Evolutionary conservation across 2,113 vertebrate species (phyloP).

Genomic region (Gobio gobio): DNA sequence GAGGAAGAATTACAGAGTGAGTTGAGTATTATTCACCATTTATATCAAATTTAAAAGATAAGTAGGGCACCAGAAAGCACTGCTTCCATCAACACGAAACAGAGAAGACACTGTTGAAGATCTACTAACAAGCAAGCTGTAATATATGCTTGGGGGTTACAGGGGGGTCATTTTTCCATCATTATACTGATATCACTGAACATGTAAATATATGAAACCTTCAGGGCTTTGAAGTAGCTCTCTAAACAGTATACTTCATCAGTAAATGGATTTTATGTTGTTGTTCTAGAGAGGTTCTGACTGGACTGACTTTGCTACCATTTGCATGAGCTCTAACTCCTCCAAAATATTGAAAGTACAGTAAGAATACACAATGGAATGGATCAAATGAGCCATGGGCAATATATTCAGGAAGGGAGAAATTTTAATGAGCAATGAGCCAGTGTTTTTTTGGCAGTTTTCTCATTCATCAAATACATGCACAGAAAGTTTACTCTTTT

Average conservation of each 20-base stretch:
- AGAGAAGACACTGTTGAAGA: not conserved
- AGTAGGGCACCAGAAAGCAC: not conserved
- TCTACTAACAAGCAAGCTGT: conserved; percentile 14
- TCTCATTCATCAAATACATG: conserved; percentile 21
- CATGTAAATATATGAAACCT: not conserved
- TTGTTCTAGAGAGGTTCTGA: not conserved
- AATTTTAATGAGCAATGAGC: conserved; percentile 41
- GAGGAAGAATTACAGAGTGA: conserved; percentile 2
- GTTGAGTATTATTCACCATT: conserved; percentile 20
- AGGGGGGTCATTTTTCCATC: conserved; percentile 21
- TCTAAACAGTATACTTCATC: not conserved
- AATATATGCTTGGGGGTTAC: not conserved
- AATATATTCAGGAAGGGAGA: conserved; percentile 5
- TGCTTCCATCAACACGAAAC: not conserved
- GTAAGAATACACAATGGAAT: conserved; percentile 15
- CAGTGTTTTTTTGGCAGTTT: conserved; percentile 29
- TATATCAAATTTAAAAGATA: not conserved
- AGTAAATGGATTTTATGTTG: not conserved
- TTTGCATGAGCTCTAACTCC: conserved; percentile 18
- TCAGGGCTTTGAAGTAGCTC: not conserved
- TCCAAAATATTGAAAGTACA: conserved; percentile 20
- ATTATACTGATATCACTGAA: conserved; percentile 20
- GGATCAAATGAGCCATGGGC: conserved; percentile 43
- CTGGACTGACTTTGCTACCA: not conserved
- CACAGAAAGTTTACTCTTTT: conserved; percentile 1